Percentiles rank a stretch among this genome's conserved stretches.
phyloP scores from a whole-genome alignment of 2,797 vertebrate genomes.

The Graptemys geographica region DNA sequence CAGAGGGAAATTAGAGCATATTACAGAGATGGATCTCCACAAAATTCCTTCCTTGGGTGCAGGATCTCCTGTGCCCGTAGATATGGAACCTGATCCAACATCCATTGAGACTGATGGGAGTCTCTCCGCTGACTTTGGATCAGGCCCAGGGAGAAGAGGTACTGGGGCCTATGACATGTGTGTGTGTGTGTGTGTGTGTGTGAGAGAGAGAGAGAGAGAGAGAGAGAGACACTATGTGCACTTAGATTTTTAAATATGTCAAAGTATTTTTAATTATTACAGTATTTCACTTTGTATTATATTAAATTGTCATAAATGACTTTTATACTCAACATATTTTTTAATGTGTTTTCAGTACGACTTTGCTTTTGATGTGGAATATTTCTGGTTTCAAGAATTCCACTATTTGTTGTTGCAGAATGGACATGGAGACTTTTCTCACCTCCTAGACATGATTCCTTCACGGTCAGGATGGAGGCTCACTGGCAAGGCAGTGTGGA shows the following conservation, averaged over 20 bases:
- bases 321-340: neutral
- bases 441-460: neutral
- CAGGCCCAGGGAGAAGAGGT: neutral
- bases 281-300: neutral
- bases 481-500: neutral
- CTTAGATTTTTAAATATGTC: neutral
- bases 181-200: neutral
- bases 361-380: neutral
- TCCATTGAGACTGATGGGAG: neutral
- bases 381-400: neutral
- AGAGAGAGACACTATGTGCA: neutral
- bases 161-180: neutral
- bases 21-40: neutral
- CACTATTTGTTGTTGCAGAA: neutral
- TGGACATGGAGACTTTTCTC: neutral
- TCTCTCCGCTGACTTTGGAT: neutral
- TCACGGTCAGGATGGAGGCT: neutral
- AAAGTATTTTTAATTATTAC: neutral
- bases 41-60: neutral
- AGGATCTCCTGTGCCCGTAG: neutral
- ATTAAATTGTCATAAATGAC: neutral
- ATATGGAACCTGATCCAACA: neutral
- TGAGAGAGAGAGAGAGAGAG: too few species aligned
- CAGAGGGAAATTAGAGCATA: neutral
- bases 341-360: neutral